Evolutionary conservation across 2,888 invertebrate genomes (phyloP), one percentile per base, ranked within the genome.

Genomic region (Ceraclea dissimilis): DNA sequence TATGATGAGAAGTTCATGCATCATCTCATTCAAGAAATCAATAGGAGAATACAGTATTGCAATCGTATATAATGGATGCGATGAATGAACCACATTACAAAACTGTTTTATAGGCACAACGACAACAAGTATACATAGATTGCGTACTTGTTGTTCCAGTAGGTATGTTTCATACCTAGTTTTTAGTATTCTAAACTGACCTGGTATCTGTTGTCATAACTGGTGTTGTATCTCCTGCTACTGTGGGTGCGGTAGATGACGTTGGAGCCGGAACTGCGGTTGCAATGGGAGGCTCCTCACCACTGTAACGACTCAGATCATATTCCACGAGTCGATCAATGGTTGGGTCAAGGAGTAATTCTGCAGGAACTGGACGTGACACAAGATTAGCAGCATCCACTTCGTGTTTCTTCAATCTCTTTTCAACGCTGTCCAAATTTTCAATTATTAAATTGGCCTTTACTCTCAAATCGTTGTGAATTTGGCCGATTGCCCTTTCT

Each of bases 381-480:
- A 88, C 86, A 52, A 90, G 70, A 1, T 84, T 83, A 1, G 88
- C 88, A 1, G 90, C 89, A 66, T 90, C 90, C 65, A 89, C 88
- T 66, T 90, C 90, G 65, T 91, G 91, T 66, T 91, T 90, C 70
- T 88, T 90, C 55, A 91, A 69, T 46, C 90, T 78, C 66, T 85
- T 89, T 67, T 91, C 90, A 1, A 92, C 90, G 78, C 90, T 88
- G 67, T 89, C 90, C 64, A 92, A 77, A 70, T 92, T 92, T 65
- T 88, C 89, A 53, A 92, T 92, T 52, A 92, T 92, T 64, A 89
- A 82, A 71, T 92, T 90, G 0, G 92, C 88, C 69, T 91, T 92
- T 0, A 85, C 76, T 62, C 88, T 79, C 39, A 91, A 72, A 68
- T 92, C 92, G 56, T 83, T 86, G 69, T 91, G 91, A 56, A 92